Base-by-base conservation (phyloP, 1,140 invertebrate genomes). In the Tetranychus cinnabarinus region DNA sequence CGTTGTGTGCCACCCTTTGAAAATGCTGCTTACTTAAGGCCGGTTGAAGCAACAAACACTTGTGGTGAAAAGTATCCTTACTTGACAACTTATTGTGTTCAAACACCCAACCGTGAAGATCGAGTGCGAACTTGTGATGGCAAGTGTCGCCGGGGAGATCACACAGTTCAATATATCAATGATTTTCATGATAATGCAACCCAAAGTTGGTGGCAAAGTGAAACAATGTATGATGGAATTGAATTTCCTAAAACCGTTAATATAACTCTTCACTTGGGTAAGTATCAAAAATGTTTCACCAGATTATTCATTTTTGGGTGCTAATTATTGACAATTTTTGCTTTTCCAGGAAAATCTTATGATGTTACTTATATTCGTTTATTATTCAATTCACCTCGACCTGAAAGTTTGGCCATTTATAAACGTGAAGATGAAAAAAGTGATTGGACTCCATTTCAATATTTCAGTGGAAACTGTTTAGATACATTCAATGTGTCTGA, bases 171-270 rank as follows among this genome's bases (percentile, higher is more conserved):
- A n/a, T 90, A 79, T 70, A 75, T 97, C 56, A 96, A 90, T 0
- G 95, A 98, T 72, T 79, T 87, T 67, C 86, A 92, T 65, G 83
- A 83, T 63, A 81, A 84, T 63, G 82, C 88, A 52, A 86, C 90
- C 69, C 81, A 82, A 63, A 96, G 95, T 0, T 97, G 90, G 89
- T 98, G 95, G 93, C 92, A 97, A 70, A 95, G 89, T 2, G 87
- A 95, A 68, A 97, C 95, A 0, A 95, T 98, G 88, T 80, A 80
- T 64, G 88, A 97, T 67, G 83, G 81, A 15, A 83, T 95, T 23
- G 85, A 93, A 70, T 85, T 83, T 70, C 86, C 89, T 0, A 84
- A 83, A 68, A 81, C 82, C 73, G 89, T 97, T 45, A 95, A 96
- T 72, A 74, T 98, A 31, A 97, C 90, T 0, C 74, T 97, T 10